Conservation (phyloP, 2,888 invertebrate genomes). For the Serrognathus titanus region DNA sequence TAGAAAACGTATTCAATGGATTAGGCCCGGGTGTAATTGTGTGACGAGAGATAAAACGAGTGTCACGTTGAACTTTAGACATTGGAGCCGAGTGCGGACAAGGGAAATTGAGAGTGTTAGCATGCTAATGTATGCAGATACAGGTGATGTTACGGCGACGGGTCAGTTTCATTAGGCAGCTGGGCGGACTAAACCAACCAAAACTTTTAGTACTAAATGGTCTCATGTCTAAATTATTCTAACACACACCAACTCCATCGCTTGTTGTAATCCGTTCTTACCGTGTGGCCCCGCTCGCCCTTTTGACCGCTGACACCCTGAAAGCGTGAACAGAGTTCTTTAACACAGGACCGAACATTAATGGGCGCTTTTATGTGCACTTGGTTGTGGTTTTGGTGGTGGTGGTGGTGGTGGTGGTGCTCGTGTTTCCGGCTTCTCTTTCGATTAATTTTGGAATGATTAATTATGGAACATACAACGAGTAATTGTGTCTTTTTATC, state of each 20-base stretch:
- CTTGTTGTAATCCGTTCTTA: slow-evolving; percentile 50
- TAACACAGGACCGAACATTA: too few species aligned
- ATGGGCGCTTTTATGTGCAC: too few species aligned
- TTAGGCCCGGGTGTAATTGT: too few species aligned
- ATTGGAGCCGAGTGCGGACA: background rate
- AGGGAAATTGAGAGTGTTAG: slow-evolving; percentile 28
- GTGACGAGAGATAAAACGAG: too few species aligned
- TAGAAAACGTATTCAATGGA: too few species aligned
- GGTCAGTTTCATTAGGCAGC: slow-evolving; percentile 33
- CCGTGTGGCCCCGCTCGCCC: slow-evolving; percentile 72
- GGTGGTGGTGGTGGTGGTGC: too few species aligned
- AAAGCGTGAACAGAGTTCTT: slow-evolving; percentile 31
- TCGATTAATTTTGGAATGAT: too few species aligned
- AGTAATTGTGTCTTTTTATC: too few species aligned
- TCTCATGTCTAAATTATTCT: slow-evolving; percentile 13
- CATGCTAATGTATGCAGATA: slow-evolving; percentile 35
- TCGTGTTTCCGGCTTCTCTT: too few species aligned
- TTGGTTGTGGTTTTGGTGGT: too few species aligned
- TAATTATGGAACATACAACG: too few species aligned
- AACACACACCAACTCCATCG: slow-evolving; percentile 25
- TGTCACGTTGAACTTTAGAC: background rate
- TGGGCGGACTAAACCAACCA: slow-evolving; percentile 18
- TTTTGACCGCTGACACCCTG: slow-evolving; percentile 73
- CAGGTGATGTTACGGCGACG: slow-evolving; percentile 26
- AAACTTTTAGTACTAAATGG: slow-evolving; percentile 20